A percentile compares a stretch with the other conserved stretches of the same genome.
phyloP scores from a whole-genome alignment of 2,888 invertebrate genomes.

The Habrosyne pyritoides region DNA sequence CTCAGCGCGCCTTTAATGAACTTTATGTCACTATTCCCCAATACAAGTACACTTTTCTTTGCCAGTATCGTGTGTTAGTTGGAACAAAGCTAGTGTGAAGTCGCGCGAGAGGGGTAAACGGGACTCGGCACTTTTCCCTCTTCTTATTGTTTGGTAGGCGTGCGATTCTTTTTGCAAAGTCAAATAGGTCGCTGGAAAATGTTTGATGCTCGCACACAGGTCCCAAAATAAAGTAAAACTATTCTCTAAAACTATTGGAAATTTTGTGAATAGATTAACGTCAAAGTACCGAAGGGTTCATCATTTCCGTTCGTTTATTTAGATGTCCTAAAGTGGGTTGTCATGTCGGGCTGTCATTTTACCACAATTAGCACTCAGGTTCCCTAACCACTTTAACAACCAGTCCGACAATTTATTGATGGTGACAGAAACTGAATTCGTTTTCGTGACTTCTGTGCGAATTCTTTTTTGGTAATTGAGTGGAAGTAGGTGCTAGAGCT shows the following conservation, averaged over 20 bases:
- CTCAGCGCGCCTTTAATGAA: slow-evolving; percentile 80
- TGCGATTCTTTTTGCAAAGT: slow-evolving; percentile 59
- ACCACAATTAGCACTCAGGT: too few species aligned
- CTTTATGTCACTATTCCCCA: slow-evolving; percentile 79
- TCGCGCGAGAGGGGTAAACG: slow-evolving; percentile 69
- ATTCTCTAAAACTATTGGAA: too few species aligned
- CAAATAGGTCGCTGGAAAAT: slow-evolving; percentile 50
- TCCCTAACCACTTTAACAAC: too few species aligned
- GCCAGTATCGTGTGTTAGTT: slow-evolving; percentile 73
- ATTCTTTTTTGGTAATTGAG: not conserved
- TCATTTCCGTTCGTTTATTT: not conserved
- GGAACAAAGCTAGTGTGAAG: slow-evolving; percentile 76
- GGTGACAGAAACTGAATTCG: not conserved
- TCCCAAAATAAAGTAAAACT: not conserved
- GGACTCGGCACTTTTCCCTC: slow-evolving; percentile 59
- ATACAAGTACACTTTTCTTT: slow-evolving; percentile 81
- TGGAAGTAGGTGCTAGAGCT: not conserved
- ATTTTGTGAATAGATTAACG: not conserved
- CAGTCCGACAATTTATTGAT: not conserved
- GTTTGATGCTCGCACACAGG: slow-evolving; percentile 27
- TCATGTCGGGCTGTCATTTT: too few species aligned
- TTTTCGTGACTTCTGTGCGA: not conserved
- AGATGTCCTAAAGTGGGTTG: too few species aligned
- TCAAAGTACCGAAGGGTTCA: too few species aligned
- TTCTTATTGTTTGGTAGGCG: slow-evolving; percentile 61